A percentile compares a stretch with the other conserved stretches of the same genome.
phyloP scores from a whole-genome alignment of 2,888 invertebrate genomes.

The Pammene aurita region DNA sequence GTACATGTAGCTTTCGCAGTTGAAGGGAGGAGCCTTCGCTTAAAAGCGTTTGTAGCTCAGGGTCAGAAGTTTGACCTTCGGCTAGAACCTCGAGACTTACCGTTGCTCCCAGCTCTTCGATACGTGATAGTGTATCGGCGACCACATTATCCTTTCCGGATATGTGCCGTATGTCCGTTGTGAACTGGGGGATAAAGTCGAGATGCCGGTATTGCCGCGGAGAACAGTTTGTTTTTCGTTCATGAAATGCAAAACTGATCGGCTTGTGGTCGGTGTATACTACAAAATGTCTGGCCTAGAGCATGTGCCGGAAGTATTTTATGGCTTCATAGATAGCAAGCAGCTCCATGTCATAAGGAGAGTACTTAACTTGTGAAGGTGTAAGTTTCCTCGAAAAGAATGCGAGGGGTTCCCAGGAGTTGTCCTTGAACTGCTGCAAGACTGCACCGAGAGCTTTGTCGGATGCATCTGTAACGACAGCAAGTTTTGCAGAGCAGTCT shows the following conservation, averaged over 20 bases:
- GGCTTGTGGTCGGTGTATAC: conserved; percentile 2
- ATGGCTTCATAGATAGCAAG: background rate
- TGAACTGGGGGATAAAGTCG: background rate
- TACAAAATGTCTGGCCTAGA: background rate
- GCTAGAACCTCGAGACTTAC: background rate
- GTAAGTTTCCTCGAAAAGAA: conserved; percentile 5
- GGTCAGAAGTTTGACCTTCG: background rate
- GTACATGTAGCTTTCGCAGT: background rate
- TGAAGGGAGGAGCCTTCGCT: background rate
- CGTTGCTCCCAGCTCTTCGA: background rate
- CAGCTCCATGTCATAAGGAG: background rate
- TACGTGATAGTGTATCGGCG: background rate
- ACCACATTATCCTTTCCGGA: background rate
- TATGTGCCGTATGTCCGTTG: background rate
- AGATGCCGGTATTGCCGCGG: background rate
- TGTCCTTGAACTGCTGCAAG: conserved; percentile 53
- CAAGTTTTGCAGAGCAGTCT: conserved; percentile 46
- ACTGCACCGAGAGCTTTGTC: conserved; percentile 57
- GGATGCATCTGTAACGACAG: conserved; percentile 59
- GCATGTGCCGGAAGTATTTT: background rate
- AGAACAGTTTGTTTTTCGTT: background rate
- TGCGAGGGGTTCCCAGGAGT: background rate
- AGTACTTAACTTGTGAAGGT: background rate
- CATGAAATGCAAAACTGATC: background rate
- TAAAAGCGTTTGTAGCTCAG: background rate